Base-by-base conservation (phyloP, 2,888 invertebrate species). In the Zaprionus obscuricornis region DNA sequence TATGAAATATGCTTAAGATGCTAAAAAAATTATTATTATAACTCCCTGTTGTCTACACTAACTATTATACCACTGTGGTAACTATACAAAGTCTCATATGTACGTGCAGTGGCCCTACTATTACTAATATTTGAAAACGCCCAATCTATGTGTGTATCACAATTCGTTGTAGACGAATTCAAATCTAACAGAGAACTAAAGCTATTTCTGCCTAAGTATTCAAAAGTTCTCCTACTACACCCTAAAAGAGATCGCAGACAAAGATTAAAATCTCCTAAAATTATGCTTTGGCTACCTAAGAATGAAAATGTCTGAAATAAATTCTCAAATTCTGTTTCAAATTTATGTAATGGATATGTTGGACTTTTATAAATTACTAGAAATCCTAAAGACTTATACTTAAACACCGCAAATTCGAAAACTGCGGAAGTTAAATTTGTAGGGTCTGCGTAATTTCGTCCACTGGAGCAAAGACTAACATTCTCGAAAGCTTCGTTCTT, bases 71-170 rank as follows among this genome's bases (percentile, higher is more conserved):
- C 37, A 18, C 37, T 37, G 10, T 37, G 37, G n/a, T 37, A 13
- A 37, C 37, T 37, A 37, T 37, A 37, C 2, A 7, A n/a, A 8
- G 37, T 37, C n/a, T 37, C 37, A 37, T 37, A 37, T 3, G 37
- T 37, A 20, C 37, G 18, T 20, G 39, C 39, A 10, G n/a, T 39
- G 39, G 39, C 24, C 24, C 39, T 39, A 10, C 39, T 24, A 24
- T 39, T 14, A 3, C 1, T 17, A 13, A 26, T 14, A 24, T 26
- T 39, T 1, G 39, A 39, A 22, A 39, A 24, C 5, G 24, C 39
- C 39, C 39, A 39, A 20, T 39, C 39, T 10, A 39, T 39, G 8
- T 24, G 22, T 4, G 39, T 39, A 16, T 10, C n/a, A 22, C 11
- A 33, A 13, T 33, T 33, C 5, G 14, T 33, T 10, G 33, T 13